Evolutionary conservation across 2,113 vertebrate genomes (phyloP).

Genomic region (Hemiscyllium ocellatum): DNA sequence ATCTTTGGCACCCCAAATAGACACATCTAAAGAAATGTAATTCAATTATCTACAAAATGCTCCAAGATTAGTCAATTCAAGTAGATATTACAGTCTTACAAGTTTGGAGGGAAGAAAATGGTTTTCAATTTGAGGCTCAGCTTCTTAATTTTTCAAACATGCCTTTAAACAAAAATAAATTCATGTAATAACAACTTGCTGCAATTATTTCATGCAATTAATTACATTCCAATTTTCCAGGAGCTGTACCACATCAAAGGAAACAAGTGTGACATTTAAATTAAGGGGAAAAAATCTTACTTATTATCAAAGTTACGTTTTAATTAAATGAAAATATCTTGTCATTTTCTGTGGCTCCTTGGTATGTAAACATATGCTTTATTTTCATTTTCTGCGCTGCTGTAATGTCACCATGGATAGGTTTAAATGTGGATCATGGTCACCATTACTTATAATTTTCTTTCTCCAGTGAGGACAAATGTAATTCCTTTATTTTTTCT

Average conservation of each 20-base stretch:
- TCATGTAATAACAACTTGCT: background rate
- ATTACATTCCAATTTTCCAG: background rate
- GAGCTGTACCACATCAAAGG: background rate
- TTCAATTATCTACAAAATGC: background rate
- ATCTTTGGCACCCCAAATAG: background rate
- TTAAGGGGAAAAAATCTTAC: background rate
- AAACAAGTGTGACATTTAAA: background rate
- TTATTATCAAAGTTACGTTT: background rate
- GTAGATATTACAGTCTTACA: background rate
- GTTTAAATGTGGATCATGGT: background rate
- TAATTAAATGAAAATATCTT: background rate
- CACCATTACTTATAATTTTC: background rate
- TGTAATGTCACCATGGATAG: background rate
- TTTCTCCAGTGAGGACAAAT: background rate
- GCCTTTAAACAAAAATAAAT: background rate
- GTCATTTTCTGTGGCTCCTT: background rate
- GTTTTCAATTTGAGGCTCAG: background rate
- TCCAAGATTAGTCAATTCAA: background rate
- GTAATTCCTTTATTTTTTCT: background rate
- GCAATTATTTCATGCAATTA: background rate
- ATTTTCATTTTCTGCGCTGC: background rate
- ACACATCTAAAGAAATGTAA: background rate
- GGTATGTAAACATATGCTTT: background rate
- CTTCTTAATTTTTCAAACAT: background rate
- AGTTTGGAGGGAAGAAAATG: background rate